A percentile compares a stretch with the other conserved stretches of the same genome.
phyloP scores from a whole-genome alignment of 2,113 vertebrate genomes.

The Leptodactylus fuscus region DNA sequence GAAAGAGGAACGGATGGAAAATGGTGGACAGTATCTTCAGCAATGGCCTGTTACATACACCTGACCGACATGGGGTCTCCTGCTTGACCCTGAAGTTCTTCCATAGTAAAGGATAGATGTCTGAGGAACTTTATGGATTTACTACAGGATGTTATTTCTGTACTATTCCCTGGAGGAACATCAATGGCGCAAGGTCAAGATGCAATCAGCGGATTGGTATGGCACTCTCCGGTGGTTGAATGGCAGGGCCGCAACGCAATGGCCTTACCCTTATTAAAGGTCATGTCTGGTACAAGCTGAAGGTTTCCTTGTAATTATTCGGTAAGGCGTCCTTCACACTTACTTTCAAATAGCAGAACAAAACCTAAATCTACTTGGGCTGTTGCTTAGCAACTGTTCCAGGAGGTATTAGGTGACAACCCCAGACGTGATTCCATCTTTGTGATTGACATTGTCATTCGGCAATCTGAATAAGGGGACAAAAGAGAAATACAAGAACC shows the following conservation, averaged over 20 bases:
- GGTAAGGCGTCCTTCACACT: too few species aligned
- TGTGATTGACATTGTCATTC: neutral
- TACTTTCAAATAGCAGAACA: neutral
- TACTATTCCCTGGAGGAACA: neutral
- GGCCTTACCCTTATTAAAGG: too few species aligned
- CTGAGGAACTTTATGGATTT: neutral
- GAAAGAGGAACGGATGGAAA: neutral
- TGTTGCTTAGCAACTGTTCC: neutral
- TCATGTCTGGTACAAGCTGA: too few species aligned
- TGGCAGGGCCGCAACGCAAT: too few species aligned
- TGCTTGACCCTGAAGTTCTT: too few species aligned
- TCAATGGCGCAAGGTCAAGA: too few species aligned
- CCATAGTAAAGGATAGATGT: neutral
- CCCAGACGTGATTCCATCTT: neutral
- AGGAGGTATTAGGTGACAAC: neutral
- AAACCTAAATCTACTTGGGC: neutral
- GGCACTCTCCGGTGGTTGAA: too few species aligned
- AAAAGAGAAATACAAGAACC: too few species aligned
- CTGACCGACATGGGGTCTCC: too few species aligned
- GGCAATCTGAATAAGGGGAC: neutral
- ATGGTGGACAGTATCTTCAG: too few species aligned
- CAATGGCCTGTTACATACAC: too few species aligned
- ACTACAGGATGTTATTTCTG: neutral
- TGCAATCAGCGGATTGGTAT: neutral
- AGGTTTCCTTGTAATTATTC: too few species aligned